Conservation (phyloP, 2,797 vertebrate genomes). For the Cygnus olor region DNA sequence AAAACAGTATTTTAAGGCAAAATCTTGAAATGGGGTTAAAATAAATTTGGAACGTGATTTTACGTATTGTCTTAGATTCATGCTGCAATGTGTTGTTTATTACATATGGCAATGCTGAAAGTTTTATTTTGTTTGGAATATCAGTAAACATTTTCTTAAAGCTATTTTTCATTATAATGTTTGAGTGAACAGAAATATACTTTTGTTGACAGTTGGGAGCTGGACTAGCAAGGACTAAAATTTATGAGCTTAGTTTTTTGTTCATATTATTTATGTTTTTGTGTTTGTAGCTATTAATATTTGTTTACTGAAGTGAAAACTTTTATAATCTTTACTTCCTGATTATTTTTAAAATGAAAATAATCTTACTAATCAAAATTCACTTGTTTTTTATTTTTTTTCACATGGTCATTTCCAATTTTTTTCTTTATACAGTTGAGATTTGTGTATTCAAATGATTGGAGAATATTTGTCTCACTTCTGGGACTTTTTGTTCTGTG, state of each 20-base stretch:
- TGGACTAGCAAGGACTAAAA: background rate
- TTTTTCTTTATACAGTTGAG: background rate
- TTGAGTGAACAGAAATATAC: background rate
- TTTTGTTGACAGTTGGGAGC: background rate
- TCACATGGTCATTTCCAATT: background rate
- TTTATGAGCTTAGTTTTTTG: background rate
- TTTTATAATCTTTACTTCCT: background rate
- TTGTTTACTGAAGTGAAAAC: background rate
- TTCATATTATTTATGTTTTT: background rate
- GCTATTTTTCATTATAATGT: background rate
- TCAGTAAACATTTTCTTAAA: background rate
- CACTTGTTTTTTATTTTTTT: background rate
- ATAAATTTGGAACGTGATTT: background rate
- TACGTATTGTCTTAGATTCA: background rate
- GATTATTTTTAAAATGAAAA: background rate
- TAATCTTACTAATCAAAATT: background rate
- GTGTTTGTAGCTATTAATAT: background rate
- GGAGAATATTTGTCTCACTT: background rate
- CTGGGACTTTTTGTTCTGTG: background rate
- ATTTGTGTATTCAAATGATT: background rate
- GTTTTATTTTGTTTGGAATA: background rate
- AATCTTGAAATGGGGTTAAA: background rate
- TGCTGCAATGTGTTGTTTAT: background rate
- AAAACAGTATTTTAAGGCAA: background rate
- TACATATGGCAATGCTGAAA: background rate